Conservation (phyloP, 1,140 invertebrate species). For the Anastatus disparis region DNA sequence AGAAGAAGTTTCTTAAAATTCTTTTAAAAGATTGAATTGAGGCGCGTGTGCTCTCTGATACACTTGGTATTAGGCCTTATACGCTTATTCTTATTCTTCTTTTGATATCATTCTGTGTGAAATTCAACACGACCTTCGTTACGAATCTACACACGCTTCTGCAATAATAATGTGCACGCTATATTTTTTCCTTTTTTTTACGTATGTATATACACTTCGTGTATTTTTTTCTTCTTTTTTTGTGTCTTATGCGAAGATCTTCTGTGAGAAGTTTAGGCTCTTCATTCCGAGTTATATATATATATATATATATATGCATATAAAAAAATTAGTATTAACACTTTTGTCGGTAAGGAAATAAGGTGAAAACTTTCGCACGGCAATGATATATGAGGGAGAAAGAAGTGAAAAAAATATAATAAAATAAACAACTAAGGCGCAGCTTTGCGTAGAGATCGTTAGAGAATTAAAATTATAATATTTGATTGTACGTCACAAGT, state of each 20-base stretch:
- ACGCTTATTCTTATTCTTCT: too few relatives aligned
- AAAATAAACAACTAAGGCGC: too few relatives aligned
- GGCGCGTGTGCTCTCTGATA: conserved; percentile 45
- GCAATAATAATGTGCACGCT: too few relatives aligned
- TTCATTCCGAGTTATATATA: too few relatives aligned
- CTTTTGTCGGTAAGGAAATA: conserved; percentile 16
- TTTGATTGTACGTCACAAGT: neutral
- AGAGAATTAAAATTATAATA: neutral
- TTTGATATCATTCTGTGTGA: conserved; percentile 43
- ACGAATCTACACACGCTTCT: conserved; percentile 5
- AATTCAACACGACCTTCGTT: conserved; percentile 50
- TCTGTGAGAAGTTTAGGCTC: neutral
- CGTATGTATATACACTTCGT: neutral
- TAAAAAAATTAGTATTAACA: neutral
- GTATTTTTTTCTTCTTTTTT: conserved; percentile 3
- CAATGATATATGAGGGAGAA: conserved; percentile 9
- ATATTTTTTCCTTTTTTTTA: too few relatives aligned
- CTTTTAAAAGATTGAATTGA: conserved; percentile 54
- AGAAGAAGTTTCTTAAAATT: too few relatives aligned
- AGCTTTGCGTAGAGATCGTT: conserved; percentile 3
- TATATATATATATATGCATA: neutral
- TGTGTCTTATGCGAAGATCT: conserved; percentile 5
- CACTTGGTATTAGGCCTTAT: neutral
- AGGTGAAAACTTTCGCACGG: conserved; percentile 35
- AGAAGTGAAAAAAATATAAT: neutral